phyloP scores from a whole-genome alignment of 2,888 invertebrate species.

The Eledona agricola region DNA sequence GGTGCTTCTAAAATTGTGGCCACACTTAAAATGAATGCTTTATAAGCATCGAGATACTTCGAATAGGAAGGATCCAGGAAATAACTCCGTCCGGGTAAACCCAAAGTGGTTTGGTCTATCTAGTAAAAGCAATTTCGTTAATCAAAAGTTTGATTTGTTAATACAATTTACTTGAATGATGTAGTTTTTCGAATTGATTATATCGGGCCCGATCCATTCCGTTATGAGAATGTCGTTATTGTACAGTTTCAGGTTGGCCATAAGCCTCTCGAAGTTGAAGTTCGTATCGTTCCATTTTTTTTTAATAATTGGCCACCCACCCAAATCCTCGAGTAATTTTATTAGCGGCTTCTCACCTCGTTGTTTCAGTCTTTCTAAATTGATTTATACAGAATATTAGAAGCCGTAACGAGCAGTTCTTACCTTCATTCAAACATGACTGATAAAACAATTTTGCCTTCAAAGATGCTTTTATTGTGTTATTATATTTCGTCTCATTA shows the following conservation, averaged over 20 bases:
- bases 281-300: constrained; percentile 70
- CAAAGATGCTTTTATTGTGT: constrained; percentile 65
- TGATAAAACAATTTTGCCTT: constrained; percentile 87
- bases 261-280: constrained; percentile 78
- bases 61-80: constrained; percentile 74
- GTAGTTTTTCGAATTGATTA: constrained; percentile 90
- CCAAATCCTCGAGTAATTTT: constrained; percentile 74
- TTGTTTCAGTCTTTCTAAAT: constrained; percentile 69
- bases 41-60: constrained; percentile 81
- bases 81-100: constrained; percentile 78
- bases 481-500: constrained; percentile 4
- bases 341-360: constrained; percentile 78
- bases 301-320: constrained; percentile 88
- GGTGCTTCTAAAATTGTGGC: constrained; percentile 77
- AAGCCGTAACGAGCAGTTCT: constrained; percentile 4
- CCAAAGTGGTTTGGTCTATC: constrained; percentile 88
- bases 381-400: constrained; percentile 14
- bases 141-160: too few relatives aligned
- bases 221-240: constrained; percentile 88
- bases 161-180: constrained; percentile 72
- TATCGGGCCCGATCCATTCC: constrained; percentile 87
- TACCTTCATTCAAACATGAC: constrained; percentile 84
- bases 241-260: constrained; percentile 78
- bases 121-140: constrained; percentile 63
- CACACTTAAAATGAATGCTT: constrained; percentile 77